Evolutionary conservation across 53 echinoderm and acorn worm genomes (phyloP), one percentile per base, ranked within the genome.

Genomic region (Echinarachnius parma): DNA sequence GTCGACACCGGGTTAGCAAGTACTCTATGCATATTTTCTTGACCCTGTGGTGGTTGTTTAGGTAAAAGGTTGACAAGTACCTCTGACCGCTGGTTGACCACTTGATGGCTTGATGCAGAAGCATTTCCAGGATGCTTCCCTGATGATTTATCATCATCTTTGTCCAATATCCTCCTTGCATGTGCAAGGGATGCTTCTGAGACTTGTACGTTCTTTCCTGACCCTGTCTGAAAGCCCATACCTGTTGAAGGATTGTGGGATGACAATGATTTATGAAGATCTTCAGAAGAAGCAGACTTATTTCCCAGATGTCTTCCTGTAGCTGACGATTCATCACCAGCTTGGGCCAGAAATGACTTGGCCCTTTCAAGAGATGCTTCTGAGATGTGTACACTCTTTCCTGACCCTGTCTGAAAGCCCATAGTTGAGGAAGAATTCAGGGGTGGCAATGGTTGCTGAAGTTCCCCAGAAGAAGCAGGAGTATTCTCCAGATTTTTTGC

Each of bases 181-280:
- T 77, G 78, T 64, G 53, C 36, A 16, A 89, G 58, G 26, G 84
- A 75, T 22, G 64, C 72, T 46, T 81, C 78, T 20, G 84, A 84
- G 46, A 88, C 66, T 21, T 53, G 31, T 5, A 88, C 76, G 29
- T 61, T 63, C 19, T 46, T 61, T 21, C 88, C 84, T 2, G 53
- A 84, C n/a, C 75, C 87, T 9, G 62, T 52, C 53, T 19, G 47
- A 46, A 28, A 37, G 8, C 25, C 39, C 26, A 31, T 22, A 10
- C 25, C 28, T 42, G 21, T 21, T 13, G 24, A 28, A 35, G 31
- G 2, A 15, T 46, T 65, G 20, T 3, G 11, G 28, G 66, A 19
- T 0, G 29, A 23, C 9, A 46, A 9, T 0, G 2, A 16, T 48
- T 65, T 46, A 29, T 26, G 26, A 25, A 16, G 29, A 11, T 47